Evolutionary conservation across 2,113 vertebrate genomes (phyloP).

Genomic region (Coryphaenoides rupestris): DNA sequence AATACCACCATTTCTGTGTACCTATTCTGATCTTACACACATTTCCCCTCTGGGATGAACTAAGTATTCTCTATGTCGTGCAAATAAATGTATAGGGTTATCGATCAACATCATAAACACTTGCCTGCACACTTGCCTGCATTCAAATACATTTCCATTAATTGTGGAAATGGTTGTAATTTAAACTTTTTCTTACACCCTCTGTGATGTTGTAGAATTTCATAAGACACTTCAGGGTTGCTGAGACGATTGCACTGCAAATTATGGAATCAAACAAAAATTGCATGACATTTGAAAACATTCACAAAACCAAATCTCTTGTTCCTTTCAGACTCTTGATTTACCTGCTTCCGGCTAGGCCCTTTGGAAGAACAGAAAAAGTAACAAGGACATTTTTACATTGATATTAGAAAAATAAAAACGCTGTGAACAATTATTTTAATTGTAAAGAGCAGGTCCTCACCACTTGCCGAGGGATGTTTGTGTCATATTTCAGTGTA

Average conservation of each 20-base stretch:
- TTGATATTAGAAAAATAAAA: not conserved
- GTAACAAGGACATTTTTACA: not conserved
- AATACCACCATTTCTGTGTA: too few species aligned
- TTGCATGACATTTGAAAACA: too few species aligned
- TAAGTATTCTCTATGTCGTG: too few species aligned
- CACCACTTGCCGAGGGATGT: constrained; percentile 82
- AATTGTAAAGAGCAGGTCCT: constrained; percentile 25
- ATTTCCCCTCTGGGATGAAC: too few species aligned
- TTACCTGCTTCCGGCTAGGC: constrained; percentile 82
- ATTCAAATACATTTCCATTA: too few species aligned
- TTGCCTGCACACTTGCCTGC: too few species aligned
- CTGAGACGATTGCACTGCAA: constrained; percentile 77
- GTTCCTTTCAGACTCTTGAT: not conserved
- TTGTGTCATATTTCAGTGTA: constrained; percentile 81
- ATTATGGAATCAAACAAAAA: constrained; percentile 5
- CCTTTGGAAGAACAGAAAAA: constrained; percentile 55
- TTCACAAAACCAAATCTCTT: too few species aligned
- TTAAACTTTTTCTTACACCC: constrained; percentile 51
- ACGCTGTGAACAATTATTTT: not conserved
- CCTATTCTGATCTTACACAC: too few species aligned
- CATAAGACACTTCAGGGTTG: constrained; percentile 79
- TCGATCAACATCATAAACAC: too few species aligned
- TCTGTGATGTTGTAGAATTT: constrained; percentile 81
- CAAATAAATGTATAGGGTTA: too few species aligned
- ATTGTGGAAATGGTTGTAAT: too few species aligned